Base-by-base conservation (phyloP, 30 jellyfish, hydroid and myxozoan genomes). In the Aurelia sp. region DNA sequence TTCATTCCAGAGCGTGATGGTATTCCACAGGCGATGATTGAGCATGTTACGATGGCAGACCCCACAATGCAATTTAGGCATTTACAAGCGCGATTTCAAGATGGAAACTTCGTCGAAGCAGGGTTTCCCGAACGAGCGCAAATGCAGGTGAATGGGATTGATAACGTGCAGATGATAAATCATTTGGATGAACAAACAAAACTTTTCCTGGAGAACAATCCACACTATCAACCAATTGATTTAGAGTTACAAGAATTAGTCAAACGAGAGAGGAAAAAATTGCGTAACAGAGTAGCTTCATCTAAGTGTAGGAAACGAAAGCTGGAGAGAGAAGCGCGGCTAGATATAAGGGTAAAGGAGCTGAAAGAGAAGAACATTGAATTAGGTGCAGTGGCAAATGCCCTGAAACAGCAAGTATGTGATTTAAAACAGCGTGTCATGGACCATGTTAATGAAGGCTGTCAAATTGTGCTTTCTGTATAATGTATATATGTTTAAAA, bases 361-460 rank as follows among this genome's bases (percentile, higher is more conserved):
- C 87, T 96, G 63, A 96, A 96, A 70, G 99, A 96, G 86, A 96
- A 96, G 76, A 96, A 96, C 40, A 96, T 96, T 13, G 99, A 96
- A 76, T 76, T 96, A 65, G 93, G 93, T 53, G 99, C 99, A 18
- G 98, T 96, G 13, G 97, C 99, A 33, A 96, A 96, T 76, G 99
- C 99, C 38, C 80, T 96, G 80, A 96, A 96, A 65, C 99, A 96
- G 48, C 99, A 96, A 78, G 97, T 96, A 20, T 96, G 99, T 52
- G 99, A 96, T 65, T 59, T 96, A 55, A 96, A 96, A 69, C 99
- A 96, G 84, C 91, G 98, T 24, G 99, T 96, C 10, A 96, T 96
- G 99, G 99, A 96, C 66, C 99, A 96, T 85, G 99, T 96, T 17
- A 84, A 92, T 69, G 99, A 96, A 71, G 99, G 99, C 20, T 96